A percentile compares a stretch with the other conserved stretches of the same genome.
These are phyloP conservation scores for Philhelius pedissequus DNA, from an alignment of 2,888 invertebrate species.

Conservation along the genomic window DNA sequence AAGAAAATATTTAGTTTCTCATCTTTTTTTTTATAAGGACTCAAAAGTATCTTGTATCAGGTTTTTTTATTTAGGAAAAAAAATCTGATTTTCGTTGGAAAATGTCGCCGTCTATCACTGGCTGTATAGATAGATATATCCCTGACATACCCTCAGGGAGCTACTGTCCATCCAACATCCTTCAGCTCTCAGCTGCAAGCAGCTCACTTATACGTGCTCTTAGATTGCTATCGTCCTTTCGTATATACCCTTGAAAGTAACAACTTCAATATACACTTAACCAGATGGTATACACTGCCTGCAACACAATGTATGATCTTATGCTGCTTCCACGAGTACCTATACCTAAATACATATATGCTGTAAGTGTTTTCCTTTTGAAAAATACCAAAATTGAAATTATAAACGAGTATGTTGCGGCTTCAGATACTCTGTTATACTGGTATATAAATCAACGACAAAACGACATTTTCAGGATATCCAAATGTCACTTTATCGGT, in stretches of 20 bases:
- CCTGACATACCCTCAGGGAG: neutral
- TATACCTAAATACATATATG: no score
- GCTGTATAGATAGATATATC: neutral
- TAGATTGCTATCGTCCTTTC: neutral
- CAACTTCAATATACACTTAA: constrained; percentile 26
- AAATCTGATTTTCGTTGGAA: neutral
- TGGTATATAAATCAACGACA: constrained; percentile 23
- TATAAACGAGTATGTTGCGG: neutral
- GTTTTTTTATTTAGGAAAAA: neutral
- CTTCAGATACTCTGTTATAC: neutral
- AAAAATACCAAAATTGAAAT: constrained; percentile 5
- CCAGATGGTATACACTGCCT: constrained; percentile 1
- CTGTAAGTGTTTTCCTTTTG: constrained; percentile 12
- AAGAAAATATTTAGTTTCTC: constrained; percentile 17
- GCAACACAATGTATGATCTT: neutral
- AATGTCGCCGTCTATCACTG: neutral
- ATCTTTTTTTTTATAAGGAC: constrained; percentile 10
- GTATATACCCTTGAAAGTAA: neutral
- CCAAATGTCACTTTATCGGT: constrained; percentile 60
- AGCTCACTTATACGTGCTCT: constrained; percentile 14
- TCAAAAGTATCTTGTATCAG: constrained; percentile 12
- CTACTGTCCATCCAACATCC: constrained; percentile 6
- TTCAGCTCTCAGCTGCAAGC: constrained; percentile 2
- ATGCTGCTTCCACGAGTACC: no score
- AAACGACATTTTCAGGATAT: constrained; percentile 46